phyloP scores from a whole-genome alignment of 2,797 vertebrate genomes.

The Arnoldichthys spilopterus region DNA sequence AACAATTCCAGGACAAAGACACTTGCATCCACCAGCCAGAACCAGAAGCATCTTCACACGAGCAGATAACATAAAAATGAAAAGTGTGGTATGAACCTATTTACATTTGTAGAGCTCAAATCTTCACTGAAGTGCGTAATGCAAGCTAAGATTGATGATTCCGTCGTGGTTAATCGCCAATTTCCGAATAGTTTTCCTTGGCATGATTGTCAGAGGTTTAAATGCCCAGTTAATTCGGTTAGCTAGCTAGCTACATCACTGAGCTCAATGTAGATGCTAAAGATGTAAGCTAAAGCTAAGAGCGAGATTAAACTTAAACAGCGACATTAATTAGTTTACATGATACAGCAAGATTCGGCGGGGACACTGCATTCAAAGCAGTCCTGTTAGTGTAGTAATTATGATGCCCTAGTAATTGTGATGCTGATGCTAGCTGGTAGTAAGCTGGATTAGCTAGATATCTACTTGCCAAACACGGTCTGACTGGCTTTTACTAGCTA shows the following conservation, averaged over 20 bases:
- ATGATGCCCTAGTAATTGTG: neutral
- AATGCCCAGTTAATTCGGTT: neutral
- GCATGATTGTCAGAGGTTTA: neutral
- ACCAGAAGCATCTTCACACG: neutral
- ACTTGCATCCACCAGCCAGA: neutral
- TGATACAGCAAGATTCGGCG: too few relatives aligned
- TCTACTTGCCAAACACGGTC: conserved; percentile 5
- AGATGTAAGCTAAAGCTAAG: neutral
- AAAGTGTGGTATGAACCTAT: neutral
- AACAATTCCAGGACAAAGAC: neutral
- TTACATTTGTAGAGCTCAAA: neutral
- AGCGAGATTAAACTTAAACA: neutral
- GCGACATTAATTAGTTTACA: neutral
- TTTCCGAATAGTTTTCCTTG: neutral
- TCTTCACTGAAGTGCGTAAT: too few relatives aligned
- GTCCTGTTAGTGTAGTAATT: neutral
- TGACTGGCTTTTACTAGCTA: neutral
- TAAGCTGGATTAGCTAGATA: neutral
- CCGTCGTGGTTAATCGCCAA: too few relatives aligned
- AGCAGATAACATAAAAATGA: neutral
- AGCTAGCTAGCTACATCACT: neutral
- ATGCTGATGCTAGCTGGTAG: neutral
- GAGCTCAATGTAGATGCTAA: neutral
- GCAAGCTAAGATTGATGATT: neutral
- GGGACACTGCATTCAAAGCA: neutral